Evolutionary conservation across 2,888 invertebrate species (phyloP).

Genomic region (Drosophila mulleri): DNA sequence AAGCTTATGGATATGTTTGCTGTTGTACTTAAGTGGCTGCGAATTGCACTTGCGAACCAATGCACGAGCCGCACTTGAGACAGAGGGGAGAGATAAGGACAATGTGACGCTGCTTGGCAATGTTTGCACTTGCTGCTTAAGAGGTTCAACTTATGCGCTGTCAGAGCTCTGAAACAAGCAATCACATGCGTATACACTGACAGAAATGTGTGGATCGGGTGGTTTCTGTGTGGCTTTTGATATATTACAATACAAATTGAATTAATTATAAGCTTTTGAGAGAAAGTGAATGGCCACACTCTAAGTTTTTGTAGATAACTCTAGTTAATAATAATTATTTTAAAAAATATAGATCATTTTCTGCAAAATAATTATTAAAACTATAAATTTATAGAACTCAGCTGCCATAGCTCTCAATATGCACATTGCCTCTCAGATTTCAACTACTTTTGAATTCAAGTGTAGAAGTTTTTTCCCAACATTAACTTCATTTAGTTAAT

Average conservation of each 20-base stretch:
- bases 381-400: too few species aligned
- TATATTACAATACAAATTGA: too few species aligned
- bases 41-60: constrained; percentile 59
- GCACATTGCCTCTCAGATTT: not conserved
- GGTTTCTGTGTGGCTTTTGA: not conserved
- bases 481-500: not conserved
- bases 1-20: constrained; percentile 67
- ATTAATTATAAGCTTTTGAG: too few species aligned
- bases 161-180: constrained; percentile 41
- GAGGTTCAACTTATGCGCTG: constrained; percentile 54
- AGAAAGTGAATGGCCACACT: too few species aligned
- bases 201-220: not conserved
- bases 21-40: constrained; percentile 62
- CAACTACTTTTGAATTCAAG: not conserved
- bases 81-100: not conserved
- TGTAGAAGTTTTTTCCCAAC: not conserved
- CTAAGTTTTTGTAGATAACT: too few species aligned
- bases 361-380: too few species aligned
- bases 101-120: constrained; percentile 20
- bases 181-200: constrained; percentile 15
- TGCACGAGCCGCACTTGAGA: not conserved
- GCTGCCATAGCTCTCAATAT: too few species aligned
- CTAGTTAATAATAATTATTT: not conserved
- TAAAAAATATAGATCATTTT: too few species aligned
- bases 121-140: constrained; percentile 50